Percentiles rank a stretch among this genome's conserved stretches.
Evolutionary conservation across 1,140 invertebrate species (phyloP).

Genomic region (Temnothorax nylanderi): DNA sequence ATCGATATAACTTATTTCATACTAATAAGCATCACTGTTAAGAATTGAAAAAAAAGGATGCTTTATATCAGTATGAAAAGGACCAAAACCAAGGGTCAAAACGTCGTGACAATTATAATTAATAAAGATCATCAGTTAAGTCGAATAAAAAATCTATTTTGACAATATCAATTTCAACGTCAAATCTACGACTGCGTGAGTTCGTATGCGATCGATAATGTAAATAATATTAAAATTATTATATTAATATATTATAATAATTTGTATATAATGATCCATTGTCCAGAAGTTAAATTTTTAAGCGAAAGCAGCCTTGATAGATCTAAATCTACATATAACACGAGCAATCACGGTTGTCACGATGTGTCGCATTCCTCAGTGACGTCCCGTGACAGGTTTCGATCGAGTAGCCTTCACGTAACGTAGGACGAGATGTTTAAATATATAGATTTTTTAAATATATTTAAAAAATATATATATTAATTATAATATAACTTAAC

Average conservation of each 20-base stretch:
- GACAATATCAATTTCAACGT: background rate
- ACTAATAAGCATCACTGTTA: too few relatives aligned
- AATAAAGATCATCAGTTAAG: too few relatives aligned
- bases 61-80: too few relatives aligned
- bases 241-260: constrained; percentile 2
- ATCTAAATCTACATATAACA: background rate
- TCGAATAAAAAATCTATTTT: too few relatives aligned
- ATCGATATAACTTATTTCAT: too few relatives aligned
- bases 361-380: background rate
- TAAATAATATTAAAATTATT: background rate
- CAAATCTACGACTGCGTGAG: background rate
- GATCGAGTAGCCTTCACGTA: constrained; percentile 7
- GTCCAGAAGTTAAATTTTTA: background rate
- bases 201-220: background rate
- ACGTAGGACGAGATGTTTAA: background rate
- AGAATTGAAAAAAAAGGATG: too few relatives aligned
- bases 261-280: background rate
- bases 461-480: too few relatives aligned
- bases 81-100: too few relatives aligned
- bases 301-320: background rate
- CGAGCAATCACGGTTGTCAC: background rate
- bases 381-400: background rate
- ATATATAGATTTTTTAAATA: too few relatives aligned
- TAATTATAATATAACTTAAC: too few relatives aligned
- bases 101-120: too few relatives aligned